Evolutionary conservation across 2,797 vertebrate genomes (phyloP).

Genomic region (Fratercula arctica): DNA sequence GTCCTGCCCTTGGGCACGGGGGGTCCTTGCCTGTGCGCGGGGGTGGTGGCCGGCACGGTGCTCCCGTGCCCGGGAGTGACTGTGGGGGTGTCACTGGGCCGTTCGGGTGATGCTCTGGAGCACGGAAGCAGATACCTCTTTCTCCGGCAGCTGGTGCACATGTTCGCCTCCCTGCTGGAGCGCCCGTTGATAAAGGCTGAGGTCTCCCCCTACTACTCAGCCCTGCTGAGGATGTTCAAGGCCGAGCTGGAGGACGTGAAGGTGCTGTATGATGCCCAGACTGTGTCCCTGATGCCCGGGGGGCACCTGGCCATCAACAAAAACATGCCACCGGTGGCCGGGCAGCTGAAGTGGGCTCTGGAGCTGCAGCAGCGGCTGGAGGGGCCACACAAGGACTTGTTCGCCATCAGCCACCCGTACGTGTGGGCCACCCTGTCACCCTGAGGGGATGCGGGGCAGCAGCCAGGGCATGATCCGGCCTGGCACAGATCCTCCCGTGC

Average conservation of each 20-base stretch:
- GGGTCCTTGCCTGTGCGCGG: accelerated
- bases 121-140: accelerated
- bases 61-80: accelerated
- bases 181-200: slow-evolving; percentile 72
- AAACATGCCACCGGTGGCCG: slow-evolving; percentile 75
- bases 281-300: accelerated
- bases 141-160: slow-evolving; percentile 75
- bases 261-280: slow-evolving; percentile 68
- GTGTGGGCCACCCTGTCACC: background rate
- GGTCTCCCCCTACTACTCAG: slow-evolving; percentile 58
- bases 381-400: slow-evolving; percentile 52
- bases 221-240: slow-evolving; percentile 72
- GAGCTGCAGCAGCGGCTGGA: slow-evolving; percentile 78
- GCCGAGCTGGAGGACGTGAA: slow-evolving; percentile 73
- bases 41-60: background rate
- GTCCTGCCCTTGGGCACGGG: accelerated
- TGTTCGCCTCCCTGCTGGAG: slow-evolving; percentile 78
- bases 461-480: background rate
- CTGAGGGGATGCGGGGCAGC: accelerated
- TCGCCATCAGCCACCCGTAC: slow-evolving; percentile 73
- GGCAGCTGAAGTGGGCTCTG: slow-evolving; percentile 78
- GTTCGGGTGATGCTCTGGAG: accelerated
- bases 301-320: slow-evolving; percentile 47
- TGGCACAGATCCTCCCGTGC: accelerated
- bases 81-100: accelerated